A percentile compares a stretch with the other conserved stretches of the same genome.
phyloP scores from a whole-genome alignment of 2,113 vertebrate species.

The Diglossa brunneiventris region DNA sequence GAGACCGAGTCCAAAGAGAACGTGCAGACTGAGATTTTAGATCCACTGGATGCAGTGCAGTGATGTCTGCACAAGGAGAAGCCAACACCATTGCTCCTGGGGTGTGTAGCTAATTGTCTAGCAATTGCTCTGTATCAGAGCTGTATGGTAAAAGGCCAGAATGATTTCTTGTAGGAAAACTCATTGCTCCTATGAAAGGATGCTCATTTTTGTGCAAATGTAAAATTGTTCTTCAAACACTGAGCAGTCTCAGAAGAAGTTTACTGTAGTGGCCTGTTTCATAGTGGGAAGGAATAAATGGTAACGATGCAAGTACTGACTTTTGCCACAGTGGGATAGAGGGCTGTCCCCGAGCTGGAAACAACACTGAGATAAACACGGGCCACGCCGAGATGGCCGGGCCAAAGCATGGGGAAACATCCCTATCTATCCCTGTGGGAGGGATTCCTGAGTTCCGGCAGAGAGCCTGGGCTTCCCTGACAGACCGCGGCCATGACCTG shows the following conservation, averaged over 20 bases:
- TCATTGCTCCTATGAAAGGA: neutral
- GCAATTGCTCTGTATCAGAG: neutral
- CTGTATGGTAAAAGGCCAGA: neutral
- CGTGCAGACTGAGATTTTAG: neutral
- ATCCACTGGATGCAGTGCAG: accelerated
- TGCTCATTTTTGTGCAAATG: accelerated
- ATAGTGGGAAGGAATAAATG: accelerated
- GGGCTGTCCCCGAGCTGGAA: neutral
- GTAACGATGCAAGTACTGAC: neutral
- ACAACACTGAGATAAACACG: neutral
- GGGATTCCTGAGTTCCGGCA: accelerated
- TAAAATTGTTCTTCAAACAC: neutral
- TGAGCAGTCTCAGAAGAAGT: neutral
- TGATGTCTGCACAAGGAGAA: neutral
- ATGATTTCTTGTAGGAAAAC: neutral
- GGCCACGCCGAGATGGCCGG: neutral
- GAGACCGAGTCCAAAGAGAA: neutral
- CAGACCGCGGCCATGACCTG: neutral
- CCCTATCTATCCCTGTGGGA: too few species aligned
- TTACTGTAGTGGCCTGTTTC: neutral
- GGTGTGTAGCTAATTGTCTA: neutral
- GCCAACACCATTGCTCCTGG: neutral
- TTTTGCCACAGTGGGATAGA: neutral
- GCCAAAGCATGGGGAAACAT: accelerated
- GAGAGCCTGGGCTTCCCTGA: neutral